Conservation (phyloP, 2,797 vertebrate species). For the Limnodromus scolopaceus region DNA sequence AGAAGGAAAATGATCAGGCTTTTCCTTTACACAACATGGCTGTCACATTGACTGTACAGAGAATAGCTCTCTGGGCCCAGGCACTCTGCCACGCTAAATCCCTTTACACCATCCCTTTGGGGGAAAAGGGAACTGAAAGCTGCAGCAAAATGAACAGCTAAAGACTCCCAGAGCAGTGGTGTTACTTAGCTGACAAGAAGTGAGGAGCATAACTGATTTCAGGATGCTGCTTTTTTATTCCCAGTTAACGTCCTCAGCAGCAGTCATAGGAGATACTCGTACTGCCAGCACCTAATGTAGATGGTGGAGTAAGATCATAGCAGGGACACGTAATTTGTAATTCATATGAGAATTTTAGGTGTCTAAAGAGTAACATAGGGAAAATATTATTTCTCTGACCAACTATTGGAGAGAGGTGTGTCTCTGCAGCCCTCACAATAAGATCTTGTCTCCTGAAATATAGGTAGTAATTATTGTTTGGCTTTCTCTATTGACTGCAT, state of each 20-base stretch:
- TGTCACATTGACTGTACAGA: neutral
- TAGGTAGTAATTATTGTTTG: neutral
- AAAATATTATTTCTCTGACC: slow-evolving; percentile 1
- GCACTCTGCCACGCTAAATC: neutral
- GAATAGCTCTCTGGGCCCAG: neutral
- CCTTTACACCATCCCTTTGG: neutral
- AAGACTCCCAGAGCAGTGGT: neutral
- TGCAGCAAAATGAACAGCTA: neutral
- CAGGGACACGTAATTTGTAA: neutral
- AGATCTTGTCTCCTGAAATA: neutral
- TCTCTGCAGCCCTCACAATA: neutral
- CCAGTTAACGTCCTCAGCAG: neutral
- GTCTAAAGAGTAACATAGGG: neutral
- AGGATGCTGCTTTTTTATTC: neutral
- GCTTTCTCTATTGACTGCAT: neutral
- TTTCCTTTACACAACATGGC: neutral
- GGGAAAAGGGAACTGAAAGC: neutral
- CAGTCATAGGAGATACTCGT: neutral
- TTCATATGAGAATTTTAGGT: neutral
- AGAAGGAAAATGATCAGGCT: neutral
- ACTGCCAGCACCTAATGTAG: neutral
- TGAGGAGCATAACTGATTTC: neutral
- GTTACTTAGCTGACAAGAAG: neutral
- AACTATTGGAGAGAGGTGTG: neutral
- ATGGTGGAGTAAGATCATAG: neutral